Percentiles rank a stretch among this genome's conserved stretches.
Conservation (phyloP, 2,113 vertebrate genomes). For the Ifrita kowaldi region DNA sequence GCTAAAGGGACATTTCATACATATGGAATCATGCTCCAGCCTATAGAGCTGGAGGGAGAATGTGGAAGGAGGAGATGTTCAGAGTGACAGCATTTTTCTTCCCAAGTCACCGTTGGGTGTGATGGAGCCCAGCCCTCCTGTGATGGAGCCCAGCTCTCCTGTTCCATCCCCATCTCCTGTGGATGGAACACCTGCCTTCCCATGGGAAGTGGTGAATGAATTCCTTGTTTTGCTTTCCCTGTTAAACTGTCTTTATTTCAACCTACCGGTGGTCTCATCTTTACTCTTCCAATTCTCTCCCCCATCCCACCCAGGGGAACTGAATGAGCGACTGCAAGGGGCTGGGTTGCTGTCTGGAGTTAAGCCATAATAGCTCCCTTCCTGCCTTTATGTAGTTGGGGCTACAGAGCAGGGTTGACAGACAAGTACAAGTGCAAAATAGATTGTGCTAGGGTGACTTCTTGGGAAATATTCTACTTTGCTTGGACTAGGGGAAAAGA, state of each 20-base stretch:
- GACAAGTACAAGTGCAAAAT: not conserved
- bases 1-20: not conserved
- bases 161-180: not conserved
- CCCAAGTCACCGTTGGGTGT: fast-evolving
- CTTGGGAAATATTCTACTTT: not conserved
- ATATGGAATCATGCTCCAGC: fast-evolving
- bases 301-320: fast-evolving
- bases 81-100: not conserved
- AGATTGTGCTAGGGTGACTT: not conserved
- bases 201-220: not conserved
- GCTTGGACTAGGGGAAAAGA: not conserved
- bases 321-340: fast-evolving
- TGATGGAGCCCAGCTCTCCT: not conserved
- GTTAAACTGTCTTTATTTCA: not conserved
- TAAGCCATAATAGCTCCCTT: not conserved
- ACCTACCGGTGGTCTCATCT: not conserved
- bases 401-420: not conserved
- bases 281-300: not conserved
- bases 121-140: not conserved
- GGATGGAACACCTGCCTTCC: not conserved
- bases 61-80: fast-evolving
- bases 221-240: not conserved
- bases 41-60: not conserved
- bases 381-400: not conserved
- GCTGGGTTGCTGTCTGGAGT: not conserved